Base-by-base conservation (phyloP, 2,797 vertebrate species). In the Phyllotis vaccarum region DNA sequence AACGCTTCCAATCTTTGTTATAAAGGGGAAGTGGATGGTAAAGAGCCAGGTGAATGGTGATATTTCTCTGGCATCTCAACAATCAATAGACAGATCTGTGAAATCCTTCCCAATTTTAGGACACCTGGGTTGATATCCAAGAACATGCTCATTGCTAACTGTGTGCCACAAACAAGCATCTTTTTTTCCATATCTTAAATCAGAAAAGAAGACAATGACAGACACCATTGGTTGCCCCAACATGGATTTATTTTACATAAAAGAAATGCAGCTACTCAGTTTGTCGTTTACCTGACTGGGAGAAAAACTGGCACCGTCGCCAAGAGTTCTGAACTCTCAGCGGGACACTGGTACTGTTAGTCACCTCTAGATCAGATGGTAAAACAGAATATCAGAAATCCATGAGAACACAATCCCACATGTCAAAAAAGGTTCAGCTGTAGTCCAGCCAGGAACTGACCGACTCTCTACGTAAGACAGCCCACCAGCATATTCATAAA, bases 231-330 rank as follows among this genome's bases (percentile, higher is more conserved):
- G 93, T 95, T 95, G 70, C 49, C 95, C 95, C 95, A 98, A 97
- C 96, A 97, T 10, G 52, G 1, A 62, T 96, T 49, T 49, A n/a
- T 96, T 0, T 6, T 96, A 95, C 96, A 96, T 86, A 91, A 81
- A 80, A 97, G 97, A 96, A 98, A 98, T 90, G 97, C 95, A 97
- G 97, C 96, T 94, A 96, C 82, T 86, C 96, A 95, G 97, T 78
- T 34, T 82, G 7, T 46, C 34, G 76, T 99, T 99, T 99, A 99
- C 99, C 99, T 99, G 99, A 98, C 91, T 97, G 98, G 11, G 98
- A 98, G 99, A 99, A 99, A 99, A 99, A 99, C 96, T 99, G 99
- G 98, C 98, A 99, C 94, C 99, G 99, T 98, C 99, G 99, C 98
- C 99, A 99, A 99, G 98, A 98, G 98, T 99, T 99, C 99, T 98